phyloP scores from a whole-genome alignment of 2,888 invertebrate genomes.

The Exephanes ischioxanthus region DNA sequence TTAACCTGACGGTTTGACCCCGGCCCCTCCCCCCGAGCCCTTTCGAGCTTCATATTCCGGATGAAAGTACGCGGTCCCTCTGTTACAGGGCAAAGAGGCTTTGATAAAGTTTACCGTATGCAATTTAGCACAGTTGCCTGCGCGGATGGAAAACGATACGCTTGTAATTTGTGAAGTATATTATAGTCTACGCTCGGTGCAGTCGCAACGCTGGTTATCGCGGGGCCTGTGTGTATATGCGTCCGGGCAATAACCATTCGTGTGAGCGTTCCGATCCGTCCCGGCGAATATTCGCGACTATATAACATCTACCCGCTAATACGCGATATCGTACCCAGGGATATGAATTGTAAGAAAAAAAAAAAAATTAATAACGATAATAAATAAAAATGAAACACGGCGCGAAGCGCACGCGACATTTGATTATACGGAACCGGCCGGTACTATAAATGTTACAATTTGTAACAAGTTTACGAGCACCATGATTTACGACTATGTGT shows the following conservation, averaged over 20 bases:
- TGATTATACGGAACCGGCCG: constrained; percentile 24
- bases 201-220: constrained; percentile 41
- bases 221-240: constrained; percentile 5
- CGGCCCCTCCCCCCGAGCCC: background rate
- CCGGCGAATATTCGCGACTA: constrained; percentile 44
- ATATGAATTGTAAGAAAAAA: constrained; percentile 52
- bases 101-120: constrained; percentile 59
- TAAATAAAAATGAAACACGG: background rate
- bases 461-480: constrained; percentile 39
- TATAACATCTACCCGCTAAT: constrained; percentile 15
- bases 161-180: constrained; percentile 52
- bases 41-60: constrained; percentile 28
- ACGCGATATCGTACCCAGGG: constrained; percentile 26
- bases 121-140: constrained; percentile 45
- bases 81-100: constrained; percentile 32
- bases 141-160: constrained; percentile 48
- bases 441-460: constrained; percentile 58
- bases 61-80: constrained; percentile 37
- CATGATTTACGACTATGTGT: constrained; percentile 28
- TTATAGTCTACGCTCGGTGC: background rate
- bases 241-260: constrained; percentile 48
- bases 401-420: constrained; percentile 37
- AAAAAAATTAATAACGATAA: constrained; percentile 20
- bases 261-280: constrained; percentile 46
- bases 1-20: constrained; percentile 39